These are phyloP conservation scores for Diacarnus erythraeanus DNA, from an alignment of 37 sponge, comb jelly and placozoan species.

Conservation along the genomic window DNA sequence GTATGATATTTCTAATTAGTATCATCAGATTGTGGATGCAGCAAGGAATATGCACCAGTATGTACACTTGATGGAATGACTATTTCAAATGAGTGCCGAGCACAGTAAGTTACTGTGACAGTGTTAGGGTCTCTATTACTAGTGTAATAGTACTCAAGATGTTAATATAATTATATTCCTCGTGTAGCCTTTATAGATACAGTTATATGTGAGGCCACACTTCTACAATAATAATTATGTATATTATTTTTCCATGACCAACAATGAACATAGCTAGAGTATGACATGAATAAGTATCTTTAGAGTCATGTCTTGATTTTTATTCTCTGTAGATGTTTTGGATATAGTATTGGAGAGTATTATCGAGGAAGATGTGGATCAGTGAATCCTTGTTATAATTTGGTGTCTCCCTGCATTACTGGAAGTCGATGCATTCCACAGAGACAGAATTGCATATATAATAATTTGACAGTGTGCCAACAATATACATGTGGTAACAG, in stretches of 20 bases:
- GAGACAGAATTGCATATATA: slow-evolving; percentile 28
- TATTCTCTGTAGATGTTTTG: slow-evolving; percentile 26
- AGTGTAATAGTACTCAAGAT: no score
- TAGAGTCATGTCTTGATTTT: background rate
- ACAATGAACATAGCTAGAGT: no score
- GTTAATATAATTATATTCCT: no score
- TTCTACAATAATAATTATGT: no score
- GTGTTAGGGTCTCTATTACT: background rate
- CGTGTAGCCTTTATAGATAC: no score
- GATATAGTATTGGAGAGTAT: background rate
- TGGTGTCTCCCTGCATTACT: background rate
- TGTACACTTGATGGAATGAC: slow-evolving; percentile 42
- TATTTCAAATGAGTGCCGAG: slow-evolving; percentile 28
- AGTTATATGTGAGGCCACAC: no score
- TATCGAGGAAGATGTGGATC: slow-evolving; percentile 15
- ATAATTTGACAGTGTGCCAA: background rate
- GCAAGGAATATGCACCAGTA: slow-evolving; percentile 29
- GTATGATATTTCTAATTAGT: background rate
- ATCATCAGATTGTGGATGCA: slow-evolving; percentile 10
- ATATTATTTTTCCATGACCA: no score
- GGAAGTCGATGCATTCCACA: slow-evolving; percentile 21
- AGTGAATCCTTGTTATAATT: slow-evolving; percentile 8
- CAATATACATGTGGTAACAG: slow-evolving; percentile 49
- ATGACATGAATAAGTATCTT: no score
- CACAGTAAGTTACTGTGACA: slow-evolving; percentile 14